A percentile compares a stretch with the other conserved stretches of the same genome.
Evolutionary conservation across 2,113 vertebrate species (phyloP).

Genomic region (Hydropotes inermis): DNA sequence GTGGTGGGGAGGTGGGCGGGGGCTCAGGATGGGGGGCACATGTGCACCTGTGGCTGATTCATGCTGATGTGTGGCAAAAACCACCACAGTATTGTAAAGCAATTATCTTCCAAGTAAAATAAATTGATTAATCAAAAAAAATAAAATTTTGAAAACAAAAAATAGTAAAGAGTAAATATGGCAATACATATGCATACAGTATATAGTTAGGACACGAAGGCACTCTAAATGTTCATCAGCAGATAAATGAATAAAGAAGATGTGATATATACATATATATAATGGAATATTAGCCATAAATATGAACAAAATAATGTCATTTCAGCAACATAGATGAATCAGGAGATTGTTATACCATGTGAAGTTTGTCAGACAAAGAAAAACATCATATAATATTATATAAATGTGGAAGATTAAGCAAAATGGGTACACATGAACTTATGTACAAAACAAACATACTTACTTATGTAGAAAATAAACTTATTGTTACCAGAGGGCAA

Average conservation of each 20-base stretch:
- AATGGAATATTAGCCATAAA: background rate
- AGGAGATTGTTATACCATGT: background rate
- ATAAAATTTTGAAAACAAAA: background rate
- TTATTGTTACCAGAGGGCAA: background rate
- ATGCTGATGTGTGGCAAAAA: fast-evolving
- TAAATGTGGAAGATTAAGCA: background rate
- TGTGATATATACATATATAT: background rate
- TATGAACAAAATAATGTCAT: background rate
- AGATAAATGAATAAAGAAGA: background rate
- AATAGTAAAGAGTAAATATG: background rate
- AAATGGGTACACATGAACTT: background rate
- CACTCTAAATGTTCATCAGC: background rate
- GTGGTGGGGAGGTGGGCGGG: no score
- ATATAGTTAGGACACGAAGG: background rate
- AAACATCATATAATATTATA: background rate
- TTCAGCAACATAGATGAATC: background rate
- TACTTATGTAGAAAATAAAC: background rate
- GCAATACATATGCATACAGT: background rate
- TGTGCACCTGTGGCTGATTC: background rate
- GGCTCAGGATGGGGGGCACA: no score
- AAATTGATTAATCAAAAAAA: background rate
- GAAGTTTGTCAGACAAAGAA: background rate
- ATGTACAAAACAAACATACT: background rate
- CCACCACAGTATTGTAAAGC: background rate
- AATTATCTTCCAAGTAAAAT: background rate